A percentile compares a stretch with the other conserved stretches of the same genome.
phyloP scores from a whole-genome alignment of 2,113 vertebrate species.

The Callocephalon fimbriatum region DNA sequence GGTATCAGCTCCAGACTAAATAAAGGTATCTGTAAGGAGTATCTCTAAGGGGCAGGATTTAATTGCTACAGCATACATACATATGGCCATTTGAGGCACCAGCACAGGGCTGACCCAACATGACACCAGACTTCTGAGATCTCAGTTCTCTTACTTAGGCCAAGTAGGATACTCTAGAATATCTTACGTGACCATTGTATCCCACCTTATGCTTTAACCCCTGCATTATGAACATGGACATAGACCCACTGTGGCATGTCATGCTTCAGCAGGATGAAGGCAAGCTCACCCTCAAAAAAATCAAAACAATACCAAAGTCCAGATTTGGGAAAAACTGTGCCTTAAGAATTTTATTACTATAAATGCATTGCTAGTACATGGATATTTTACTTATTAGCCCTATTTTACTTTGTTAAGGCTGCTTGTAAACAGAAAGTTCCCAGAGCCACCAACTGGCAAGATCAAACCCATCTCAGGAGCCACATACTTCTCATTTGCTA shows the following conservation, averaged over 20 bases:
- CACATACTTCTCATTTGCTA: not conserved
- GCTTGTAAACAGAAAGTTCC: not conserved
- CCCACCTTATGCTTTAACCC: not conserved
- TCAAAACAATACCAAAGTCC: not conserved
- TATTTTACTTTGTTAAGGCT: not conserved
- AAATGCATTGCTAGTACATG: not conserved
- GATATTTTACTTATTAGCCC: not conserved
- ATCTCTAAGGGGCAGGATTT: not conserved
- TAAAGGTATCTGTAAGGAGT: not conserved
- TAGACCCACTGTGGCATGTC: not conserved
- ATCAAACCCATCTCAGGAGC: not conserved
- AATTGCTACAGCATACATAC: not conserved
- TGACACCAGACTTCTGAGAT: not conserved
- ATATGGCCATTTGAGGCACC: not conserved
- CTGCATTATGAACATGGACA: not conserved
- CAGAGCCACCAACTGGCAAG: not conserved
- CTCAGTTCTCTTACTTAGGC: not conserved
- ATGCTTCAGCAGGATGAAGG: not conserved
- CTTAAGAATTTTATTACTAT: not conserved
- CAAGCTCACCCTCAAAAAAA: not conserved
- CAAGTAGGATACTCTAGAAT: not conserved
- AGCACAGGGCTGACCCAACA: not conserved
- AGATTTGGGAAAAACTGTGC: not conserved
- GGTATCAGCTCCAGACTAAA: not conserved
- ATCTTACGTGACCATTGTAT: not conserved